Conservation (phyloP, 2,797 vertebrate species). For the Ceyx erithaca region DNA sequence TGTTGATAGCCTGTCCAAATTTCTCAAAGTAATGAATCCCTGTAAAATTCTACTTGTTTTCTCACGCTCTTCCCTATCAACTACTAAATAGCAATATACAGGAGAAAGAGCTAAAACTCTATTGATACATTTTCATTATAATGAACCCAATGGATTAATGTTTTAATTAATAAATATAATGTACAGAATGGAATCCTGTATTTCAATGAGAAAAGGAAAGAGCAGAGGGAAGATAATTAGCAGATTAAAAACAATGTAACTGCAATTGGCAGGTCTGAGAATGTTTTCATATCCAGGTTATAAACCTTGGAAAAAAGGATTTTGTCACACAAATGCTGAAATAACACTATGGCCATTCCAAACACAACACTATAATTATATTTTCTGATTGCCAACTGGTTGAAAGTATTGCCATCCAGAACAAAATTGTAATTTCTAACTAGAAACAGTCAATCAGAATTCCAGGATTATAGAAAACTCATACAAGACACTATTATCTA, state of each 20-base stretch:
- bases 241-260: neutral
- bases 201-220: neutral
- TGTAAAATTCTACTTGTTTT: neutral
- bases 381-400: conserved; percentile 33
- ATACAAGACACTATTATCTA: conserved; percentile 82
- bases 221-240: neutral
- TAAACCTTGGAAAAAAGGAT: neutral
- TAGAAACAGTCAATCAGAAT: conserved; percentile 76
- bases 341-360: conserved; percentile 28
- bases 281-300: neutral
- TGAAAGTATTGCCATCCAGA: conserved; percentile 47
- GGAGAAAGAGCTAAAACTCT: neutral
- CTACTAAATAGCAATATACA: neutral
- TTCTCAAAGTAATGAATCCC: neutral
- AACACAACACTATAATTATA: conserved; percentile 50
- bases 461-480: conserved; percentile 74
- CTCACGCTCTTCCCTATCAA: neutral
- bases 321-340: conserved; percentile 40
- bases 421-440: conserved; percentile 61
- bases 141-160: neutral
- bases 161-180: neutral
- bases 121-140: neutral
- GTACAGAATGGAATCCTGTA: neutral
- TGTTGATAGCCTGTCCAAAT: neutral
- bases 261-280: neutral